Base-by-base conservation (phyloP, 1,140 invertebrate genomes). In the Hylaeus anthracinus region DNA sequence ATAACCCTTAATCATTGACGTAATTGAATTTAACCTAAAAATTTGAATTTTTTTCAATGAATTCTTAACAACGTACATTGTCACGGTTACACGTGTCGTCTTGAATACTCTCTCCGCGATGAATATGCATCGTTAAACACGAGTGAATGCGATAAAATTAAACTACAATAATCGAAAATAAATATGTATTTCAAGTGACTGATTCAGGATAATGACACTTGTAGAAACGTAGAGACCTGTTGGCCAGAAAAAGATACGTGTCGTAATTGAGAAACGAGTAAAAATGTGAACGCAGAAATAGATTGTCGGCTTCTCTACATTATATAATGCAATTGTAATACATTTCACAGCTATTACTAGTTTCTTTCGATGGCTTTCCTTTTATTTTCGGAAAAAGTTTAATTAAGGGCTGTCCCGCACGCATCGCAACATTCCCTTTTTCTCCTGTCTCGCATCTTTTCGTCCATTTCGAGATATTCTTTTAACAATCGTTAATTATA, bases 401-500 rank as follows among this genome's bases (percentile, higher is more conserved):
- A 26, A 26, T 48, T 14, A 55, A 72, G 12, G 63, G 8, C 48
- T 12, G 12, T 37, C 37, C 39, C 37, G 45, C 56, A 56, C 43
- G 51, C 39, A 53, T 56, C 72, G 56, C 67, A 9, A 63, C 39
- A 39, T 80, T 55, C 63, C 72, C 53, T 51, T 83, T 39, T 56
- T 14, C 53, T 56, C 15, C 43, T n/a, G 66, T 39, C 67, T 39
- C 43, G 83, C 39, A 26, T 41, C 75, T 53, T 55, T 71, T 78
- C 75, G 43, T 61, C 8, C 6, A 55, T 53, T 67, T 76, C 67
- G 1, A 63, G 10, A 56, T 55, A 76, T 70, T 82, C 74, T 85
- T 69, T 12, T 78, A 79, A 79, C 80, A 83, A 51, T 80, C 51
- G 10, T 81, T 51, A 83, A 81, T 86, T 83, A 83, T 78, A 80